A percentile compares a stretch with the other conserved stretches of the same genome.
These are phyloP conservation scores for Papilio polytes DNA, from an alignment of 1,140 invertebrate species.

Conservation along the genomic window DNA sequence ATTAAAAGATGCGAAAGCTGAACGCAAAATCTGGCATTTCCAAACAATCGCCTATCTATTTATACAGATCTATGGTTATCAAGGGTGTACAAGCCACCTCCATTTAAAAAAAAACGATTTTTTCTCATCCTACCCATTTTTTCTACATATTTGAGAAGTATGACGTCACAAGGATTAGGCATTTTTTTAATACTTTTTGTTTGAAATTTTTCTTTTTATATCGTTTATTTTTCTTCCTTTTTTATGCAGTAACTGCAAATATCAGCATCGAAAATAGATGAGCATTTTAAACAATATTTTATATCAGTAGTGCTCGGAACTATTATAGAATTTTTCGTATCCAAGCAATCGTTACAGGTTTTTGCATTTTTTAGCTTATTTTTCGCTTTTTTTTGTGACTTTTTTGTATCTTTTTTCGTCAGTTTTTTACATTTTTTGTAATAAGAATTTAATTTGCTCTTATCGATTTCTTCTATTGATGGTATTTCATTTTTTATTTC, in stretches of 20 bases:
- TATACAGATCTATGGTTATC: no score
- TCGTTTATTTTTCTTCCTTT: slow-evolving; percentile 37
- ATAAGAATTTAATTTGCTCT: slow-evolving; percentile 42
- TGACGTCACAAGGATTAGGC: no score
- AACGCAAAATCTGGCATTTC: no score
- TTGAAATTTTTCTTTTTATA: neutral
- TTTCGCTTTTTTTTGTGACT: slow-evolving; percentile 6
- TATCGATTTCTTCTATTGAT: slow-evolving; percentile 3
- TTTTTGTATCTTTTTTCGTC: neutral
- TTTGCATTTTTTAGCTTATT: slow-evolving; percentile 27
- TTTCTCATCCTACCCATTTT: no score
- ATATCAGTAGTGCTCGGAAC: slow-evolving; percentile 49
- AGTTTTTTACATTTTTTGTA: slow-evolving; percentile 47
- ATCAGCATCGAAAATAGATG: slow-evolving; percentile 56
- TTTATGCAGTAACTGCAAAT: slow-evolving; percentile 51
- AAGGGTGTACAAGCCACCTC: no score
- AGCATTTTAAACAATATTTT: slow-evolving; percentile 62
- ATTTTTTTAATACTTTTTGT: no score
- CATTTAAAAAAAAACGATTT: no score
- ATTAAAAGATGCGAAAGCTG: no score
- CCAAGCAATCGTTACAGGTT: neutral
- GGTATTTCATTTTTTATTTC: slow-evolving; percentile 15
- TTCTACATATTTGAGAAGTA: no score
- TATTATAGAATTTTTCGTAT: slow-evolving; percentile 46
- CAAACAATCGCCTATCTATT: no score